Evolutionary conservation across 2,113 vertebrate species (phyloP), one percentile per base, ranked within the genome.

Genomic region (Lagopus leucura): DNA sequence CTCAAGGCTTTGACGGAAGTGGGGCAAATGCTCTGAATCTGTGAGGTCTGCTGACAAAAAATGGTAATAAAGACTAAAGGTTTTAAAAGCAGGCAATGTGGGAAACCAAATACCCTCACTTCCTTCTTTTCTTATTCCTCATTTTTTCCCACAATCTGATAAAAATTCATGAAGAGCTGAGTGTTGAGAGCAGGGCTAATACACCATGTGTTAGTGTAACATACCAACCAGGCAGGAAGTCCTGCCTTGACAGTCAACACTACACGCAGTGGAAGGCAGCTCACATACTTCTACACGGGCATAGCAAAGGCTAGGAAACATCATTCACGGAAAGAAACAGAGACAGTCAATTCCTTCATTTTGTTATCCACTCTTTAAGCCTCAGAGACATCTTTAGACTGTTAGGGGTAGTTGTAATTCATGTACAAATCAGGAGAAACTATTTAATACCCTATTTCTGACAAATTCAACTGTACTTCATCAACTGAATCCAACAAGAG

Each of bases 1-100:
- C 93, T 66, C 90, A 93, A 83, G 94, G 73, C 94, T 86, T 67
- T 48, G 76, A 64, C 72, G 21, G 8, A 96, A 94, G 76, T 18
- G 60, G 60, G 55, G 42, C 70, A 86, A 93, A 81, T 8, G 65
- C 90, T 94, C 82, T 75, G 20, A 84, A 93, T 85, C 91, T 66
- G 52, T 40, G 67, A 94, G 89, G 87, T 34, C 73, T 84, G 65
- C 82, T 91, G 70, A 78, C 52, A 88, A 72, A 72, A 86, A 95
- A 72, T n/a, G 61, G 71, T 67, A 91, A 81, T 1, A 8, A 71
- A 69, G 65, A 74, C 52, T 69, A 67, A 86, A 88, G 27, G 47
- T 80, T 88, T 92, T 83, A 27, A n/a, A 91, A 89, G 67, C 8
- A 85, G 50, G 38, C 52, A 61, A 47, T 28, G n/a, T 86, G 9